Base-by-base conservation (phyloP, 2,113 vertebrate genomes). In the Acinonyx jubatus region DNA sequence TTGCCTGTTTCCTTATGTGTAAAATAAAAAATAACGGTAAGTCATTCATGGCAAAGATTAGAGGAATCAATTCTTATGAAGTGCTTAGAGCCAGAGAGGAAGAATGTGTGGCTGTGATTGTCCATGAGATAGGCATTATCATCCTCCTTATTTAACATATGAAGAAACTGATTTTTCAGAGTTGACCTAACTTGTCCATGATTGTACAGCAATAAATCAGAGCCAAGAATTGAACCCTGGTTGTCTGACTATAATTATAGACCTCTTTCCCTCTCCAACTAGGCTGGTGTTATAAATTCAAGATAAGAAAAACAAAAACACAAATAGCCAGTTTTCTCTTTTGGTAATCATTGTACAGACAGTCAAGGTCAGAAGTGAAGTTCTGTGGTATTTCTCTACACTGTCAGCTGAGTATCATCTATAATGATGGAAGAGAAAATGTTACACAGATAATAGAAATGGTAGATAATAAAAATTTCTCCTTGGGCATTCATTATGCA, bases 401-500 rank as follows among this genome's bases (percentile, higher is more conserved):
- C 57, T 50, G 41, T 87, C 57, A 78, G 69, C 92, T 8, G 45
- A 71, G 71, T 48, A n/a, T 50, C 92, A 33, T 41, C 55, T 83
- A 61, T 52, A 13, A 0, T 85, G 45, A 65, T 29, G 13, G 68
- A 63, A 88, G 38, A 88, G 85, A 93, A 96, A 91, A 92, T 0
- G 31, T 73, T 55, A 66, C 33, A 38, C 10, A 71, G 88, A 69
- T 78, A 69, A 93, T 95, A 79, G 79, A 97, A 94, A 83, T 82
- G 87, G 86, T 91, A 84, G 90, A 82, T 57, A 92, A 90, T 90
- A 95, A 96, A 97, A 97, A 92, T 69, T 89, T 96, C 65, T 92
- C 93, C 83, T 74, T 95, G 61, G 86, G 85, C 89, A 92, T 93
- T 96, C 94, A 86, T 96, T 96, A 94, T 97, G 86, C 63, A 97